A percentile compares a stretch with the other conserved stretches of the same genome.
phyloP scores from a whole-genome alignment of 2,888 invertebrate genomes.

The Merodon equestris region DNA sequence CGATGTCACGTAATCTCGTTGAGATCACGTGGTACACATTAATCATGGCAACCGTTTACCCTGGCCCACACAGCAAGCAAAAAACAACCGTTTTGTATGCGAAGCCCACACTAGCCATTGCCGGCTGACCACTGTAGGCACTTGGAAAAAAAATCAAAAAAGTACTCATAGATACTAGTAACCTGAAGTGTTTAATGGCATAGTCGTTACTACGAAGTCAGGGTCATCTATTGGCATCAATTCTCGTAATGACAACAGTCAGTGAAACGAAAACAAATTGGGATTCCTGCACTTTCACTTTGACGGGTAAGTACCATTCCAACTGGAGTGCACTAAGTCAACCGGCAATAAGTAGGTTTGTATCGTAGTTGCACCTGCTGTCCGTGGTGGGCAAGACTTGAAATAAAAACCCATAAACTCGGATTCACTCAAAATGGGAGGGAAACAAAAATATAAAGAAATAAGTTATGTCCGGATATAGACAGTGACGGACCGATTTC shows the following conservation, averaged over 20 bases:
- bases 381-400: conserved; percentile 24
- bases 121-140: too few relatives aligned
- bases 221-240: conserved; percentile 35
- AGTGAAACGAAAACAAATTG: conserved; percentile 50
- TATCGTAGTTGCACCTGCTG: conserved; percentile 54
- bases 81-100: too few relatives aligned
- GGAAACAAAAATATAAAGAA: too few relatives aligned
- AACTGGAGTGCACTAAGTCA: too few relatives aligned
- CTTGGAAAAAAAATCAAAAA: too few relatives aligned
- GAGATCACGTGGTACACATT: conserved; percentile 38
- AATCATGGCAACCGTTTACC: conserved; percentile 22
- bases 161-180: too few relatives aligned
- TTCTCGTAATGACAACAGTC: conserved; percentile 26
- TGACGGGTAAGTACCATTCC: too few relatives aligned
- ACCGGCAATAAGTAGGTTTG: conserved; percentile 35
- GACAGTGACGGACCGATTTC: conserved; percentile 58
- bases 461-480: not conserved
- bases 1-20: conserved; percentile 53
- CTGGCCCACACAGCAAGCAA: too few relatives aligned
- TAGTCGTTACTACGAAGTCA: conserved; percentile 25
- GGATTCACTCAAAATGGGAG: conserved; percentile 20
- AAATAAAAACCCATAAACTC: conserved; percentile 23
- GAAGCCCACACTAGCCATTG: too few relatives aligned
- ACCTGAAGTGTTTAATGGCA: conserved; percentile 30
- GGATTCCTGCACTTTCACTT: conserved; percentile 54